Base-by-base conservation (phyloP, 2,113 vertebrate species). In the Oenanthe oenanthe region DNA sequence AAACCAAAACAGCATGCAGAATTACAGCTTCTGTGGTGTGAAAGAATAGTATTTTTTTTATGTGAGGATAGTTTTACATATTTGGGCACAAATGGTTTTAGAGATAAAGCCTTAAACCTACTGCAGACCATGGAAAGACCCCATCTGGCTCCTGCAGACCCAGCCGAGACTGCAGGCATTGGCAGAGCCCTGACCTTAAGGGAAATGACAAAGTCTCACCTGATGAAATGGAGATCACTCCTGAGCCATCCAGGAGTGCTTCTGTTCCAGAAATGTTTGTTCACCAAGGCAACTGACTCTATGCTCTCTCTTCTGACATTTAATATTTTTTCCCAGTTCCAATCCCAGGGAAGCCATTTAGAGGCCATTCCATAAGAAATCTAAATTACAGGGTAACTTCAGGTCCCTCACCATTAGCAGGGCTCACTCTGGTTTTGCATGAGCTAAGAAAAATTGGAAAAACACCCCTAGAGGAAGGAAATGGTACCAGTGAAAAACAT, bases 21-120 rank as follows among this genome's bases (percentile, higher is more conserved):
- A 53, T 70, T 65, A 31, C 0, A 1, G 13, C 17, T 29, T 66
- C 14, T n/a, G 0, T 19, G 5, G 20, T 58, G 8, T 17, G 11
- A 77, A 36, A 36, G 34, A 36, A 28, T 7, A 60, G 13, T 31
- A 61, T 51, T 50, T 89, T 57, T 43, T 57, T 43, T 26, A 38
- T 36, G 17, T 26, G 38, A 68, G 12, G 42, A 34, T 32, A 60
- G 18, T 34, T 85, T 66, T 53, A 67, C 3, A 3, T 60, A 28
- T 80, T 63, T 77, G 21, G 25, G 50, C 25, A 54, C 43, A 84
- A 66, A 11, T 13, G 0, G 28, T 89, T 70, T 51, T n/a, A 65
- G n/a, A 80, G 25, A 20, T n/a, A 47, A 56, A 63, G 13, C 24
- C 28, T 76, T 32, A 56, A 84, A 34, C 48, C n/a, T 43, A 10